Base-by-base conservation (phyloP, 2,888 invertebrate species). In the Loripinus fragilis region DNA sequence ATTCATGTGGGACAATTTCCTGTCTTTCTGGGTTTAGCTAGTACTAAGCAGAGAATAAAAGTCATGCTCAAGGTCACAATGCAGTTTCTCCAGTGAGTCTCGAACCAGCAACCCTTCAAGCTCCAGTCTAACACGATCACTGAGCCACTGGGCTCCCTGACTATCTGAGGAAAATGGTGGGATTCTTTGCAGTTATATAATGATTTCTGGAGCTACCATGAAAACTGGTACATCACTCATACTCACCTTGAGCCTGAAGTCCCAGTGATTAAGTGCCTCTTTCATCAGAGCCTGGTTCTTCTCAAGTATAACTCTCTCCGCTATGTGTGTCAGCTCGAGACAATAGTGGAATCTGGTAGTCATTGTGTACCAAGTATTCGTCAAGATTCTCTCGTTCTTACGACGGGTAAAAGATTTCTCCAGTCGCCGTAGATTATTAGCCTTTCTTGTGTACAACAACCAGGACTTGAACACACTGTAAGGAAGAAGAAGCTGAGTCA, bases 391-490 rank as follows among this genome's bases (percentile, higher is more conserved):
- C 42, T 80, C 76, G 68, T 87, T 87, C 1, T 83, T 78, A 28
- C 74, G 78, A 8, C 80, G 67, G 2, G 79, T 79, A 64, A 89
- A 81, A n/a, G 84, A 67, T 8, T 68, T 73, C 71, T 88, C 85
- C 30, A 88, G 75, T 10, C 80, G 78, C n/a, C 83, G 77, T 42
- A 90, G 77, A 50, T 85, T 85, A 68, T 72, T 78, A 69, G 81
- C 69, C 71, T 83, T 86, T 20, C 83, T 76, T 10, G 88, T 85
- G 74, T 87, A 84, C 23, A 82, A 33, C 25, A 85, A 75, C 90
- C 90, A 90, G 2, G 86, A 80, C 76, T 85, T 82, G 35, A 90
- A 82, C 41, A 88, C 85, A 66, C 90, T 90, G 82, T 20, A 80
- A 83, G 20, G 42, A 25, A 20, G n/a, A 48, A 41, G n/a, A n/a